A percentile compares a stretch with the other conserved stretches of the same genome.
These are phyloP conservation scores for Conops quadrifasciatus DNA, from an alignment of 2,888 invertebrate genomes.

Conservation along the genomic window DNA sequence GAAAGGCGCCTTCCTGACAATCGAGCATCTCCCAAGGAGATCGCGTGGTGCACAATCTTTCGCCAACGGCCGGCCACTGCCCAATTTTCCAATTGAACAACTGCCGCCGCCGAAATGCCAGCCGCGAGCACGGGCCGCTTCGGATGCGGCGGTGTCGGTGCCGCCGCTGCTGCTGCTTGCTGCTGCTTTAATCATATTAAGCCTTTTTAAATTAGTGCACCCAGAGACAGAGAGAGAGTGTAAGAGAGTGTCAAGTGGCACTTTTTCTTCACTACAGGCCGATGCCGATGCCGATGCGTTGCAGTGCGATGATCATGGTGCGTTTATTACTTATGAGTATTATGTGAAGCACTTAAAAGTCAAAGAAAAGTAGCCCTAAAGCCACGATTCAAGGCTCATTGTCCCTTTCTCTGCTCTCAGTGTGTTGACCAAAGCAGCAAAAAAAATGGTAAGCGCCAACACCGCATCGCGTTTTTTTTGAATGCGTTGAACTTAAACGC, in stretches of 20 bases:
- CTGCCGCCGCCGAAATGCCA: neutral
- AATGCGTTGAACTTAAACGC: slow-evolving; percentile 17
- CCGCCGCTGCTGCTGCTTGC: neutral
- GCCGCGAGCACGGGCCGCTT: slow-evolving; percentile 23
- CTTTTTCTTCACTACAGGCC: too few species aligned
- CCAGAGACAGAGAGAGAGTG: too few species aligned
- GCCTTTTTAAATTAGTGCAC: slow-evolving; percentile 1
- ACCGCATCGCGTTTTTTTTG: neutral
- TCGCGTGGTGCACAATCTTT: neutral
- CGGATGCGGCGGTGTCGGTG: neutral
- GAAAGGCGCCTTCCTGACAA: neutral
- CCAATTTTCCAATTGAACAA: slow-evolving; percentile 21
- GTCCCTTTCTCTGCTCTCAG: too few species aligned
- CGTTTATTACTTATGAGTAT: too few species aligned
- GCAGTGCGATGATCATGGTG: neutral
- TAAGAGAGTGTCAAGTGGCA: neutral
- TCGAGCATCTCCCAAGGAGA: neutral
- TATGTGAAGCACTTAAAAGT: too few species aligned
- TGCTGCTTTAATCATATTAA: slow-evolving; percentile 26
- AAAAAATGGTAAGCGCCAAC: slow-evolving; percentile 4
- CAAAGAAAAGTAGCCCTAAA: too few species aligned
- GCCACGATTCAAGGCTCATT: too few species aligned
- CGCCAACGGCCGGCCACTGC: neutral
- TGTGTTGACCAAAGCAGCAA: too few species aligned
- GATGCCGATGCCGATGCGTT: too few species aligned